Evolutionary conservation across 2,113 vertebrate genomes (phyloP).

Genomic region (Percopsis transmontana): DNA sequence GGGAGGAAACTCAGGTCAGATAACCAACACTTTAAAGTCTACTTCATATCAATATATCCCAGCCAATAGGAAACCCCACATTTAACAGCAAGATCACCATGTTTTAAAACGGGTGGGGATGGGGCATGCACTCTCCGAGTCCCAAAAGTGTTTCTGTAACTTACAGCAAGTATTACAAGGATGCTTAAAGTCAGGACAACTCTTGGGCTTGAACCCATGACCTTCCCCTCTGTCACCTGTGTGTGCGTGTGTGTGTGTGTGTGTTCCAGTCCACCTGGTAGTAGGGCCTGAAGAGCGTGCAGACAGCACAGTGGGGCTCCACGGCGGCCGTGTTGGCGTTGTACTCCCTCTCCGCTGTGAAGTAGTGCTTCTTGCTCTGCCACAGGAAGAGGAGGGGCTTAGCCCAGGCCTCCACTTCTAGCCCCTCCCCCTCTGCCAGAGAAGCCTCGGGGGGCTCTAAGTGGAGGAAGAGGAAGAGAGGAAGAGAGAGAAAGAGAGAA

Average conservation of each 20-base stretch:
- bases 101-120: too few relatives aligned
- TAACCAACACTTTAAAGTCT: neutral
- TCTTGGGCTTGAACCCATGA: too few relatives aligned
- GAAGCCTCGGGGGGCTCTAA: conserved; percentile 83
- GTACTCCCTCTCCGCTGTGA: conserved; percentile 89
- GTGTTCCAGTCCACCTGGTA: conserved; percentile 80
- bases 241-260: neutral
- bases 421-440: conserved; percentile 78
- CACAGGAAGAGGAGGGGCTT: conserved; percentile 90
- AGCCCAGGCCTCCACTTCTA: conserved; percentile 90
- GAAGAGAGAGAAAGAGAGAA: conserved; percentile 31
- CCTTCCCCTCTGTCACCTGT: too few relatives aligned
- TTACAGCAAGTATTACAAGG: too few relatives aligned
- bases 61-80: too few relatives aligned
- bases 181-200: too few relatives aligned
- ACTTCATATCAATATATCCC: too few relatives aligned
- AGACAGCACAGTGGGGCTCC: conserved; percentile 90
- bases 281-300: conserved; percentile 94
- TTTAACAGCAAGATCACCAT: too few relatives aligned
- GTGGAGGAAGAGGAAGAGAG: conserved; percentile 1
- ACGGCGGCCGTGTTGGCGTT: conserved; percentile 82
- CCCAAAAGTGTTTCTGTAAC: too few relatives aligned
- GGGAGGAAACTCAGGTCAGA: neutral
- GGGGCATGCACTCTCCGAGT: too few relatives aligned
- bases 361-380: conserved; percentile 84